Percentiles rank a stretch among this genome's conserved stretches.
phyloP scores from a whole-genome alignment of 2,113 vertebrate species.

The Tylochromis polylepis region DNA sequence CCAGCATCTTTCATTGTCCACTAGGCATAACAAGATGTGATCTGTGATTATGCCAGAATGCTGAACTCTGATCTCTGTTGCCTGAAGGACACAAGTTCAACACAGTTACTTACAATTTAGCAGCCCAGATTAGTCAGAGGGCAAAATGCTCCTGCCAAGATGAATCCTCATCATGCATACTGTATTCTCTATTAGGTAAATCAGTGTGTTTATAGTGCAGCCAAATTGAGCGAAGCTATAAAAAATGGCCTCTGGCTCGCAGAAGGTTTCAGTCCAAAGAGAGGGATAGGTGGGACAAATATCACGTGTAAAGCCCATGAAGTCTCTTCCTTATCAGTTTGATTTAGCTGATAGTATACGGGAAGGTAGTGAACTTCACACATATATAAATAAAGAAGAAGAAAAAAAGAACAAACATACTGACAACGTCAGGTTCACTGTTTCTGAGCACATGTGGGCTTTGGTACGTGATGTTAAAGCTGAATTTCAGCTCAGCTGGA shows the following conservation, averaged over 20 bases:
- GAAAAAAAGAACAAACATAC: background rate
- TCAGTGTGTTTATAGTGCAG: constrained; percentile 33
- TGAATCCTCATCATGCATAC: constrained; percentile 34
- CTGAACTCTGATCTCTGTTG: constrained; percentile 68
- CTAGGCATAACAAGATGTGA: constrained; percentile 56
- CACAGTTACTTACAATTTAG: constrained; percentile 32
- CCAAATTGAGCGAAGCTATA: constrained; percentile 10
- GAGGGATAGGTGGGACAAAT: background rate
- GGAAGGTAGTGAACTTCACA: background rate
- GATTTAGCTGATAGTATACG: background rate
- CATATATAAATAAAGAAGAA: background rate
- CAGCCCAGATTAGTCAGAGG: constrained; percentile 34
- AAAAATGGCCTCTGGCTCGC: background rate
- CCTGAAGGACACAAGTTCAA: constrained; percentile 63
- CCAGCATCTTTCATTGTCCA: constrained; percentile 40
- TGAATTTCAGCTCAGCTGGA: background rate
- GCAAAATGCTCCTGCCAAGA: constrained; percentile 45
- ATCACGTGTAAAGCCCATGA: background rate
- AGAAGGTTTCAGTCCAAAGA: background rate
- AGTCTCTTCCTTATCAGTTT: background rate
- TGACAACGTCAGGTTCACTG: background rate
- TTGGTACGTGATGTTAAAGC: background rate
- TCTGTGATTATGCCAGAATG: constrained; percentile 50
- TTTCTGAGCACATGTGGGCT: background rate
- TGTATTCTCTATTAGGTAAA: constrained; percentile 28